Evolutionary conservation across 2,113 vertebrate genomes (phyloP).

Genomic region (Pseudopodoces humilis): DNA sequence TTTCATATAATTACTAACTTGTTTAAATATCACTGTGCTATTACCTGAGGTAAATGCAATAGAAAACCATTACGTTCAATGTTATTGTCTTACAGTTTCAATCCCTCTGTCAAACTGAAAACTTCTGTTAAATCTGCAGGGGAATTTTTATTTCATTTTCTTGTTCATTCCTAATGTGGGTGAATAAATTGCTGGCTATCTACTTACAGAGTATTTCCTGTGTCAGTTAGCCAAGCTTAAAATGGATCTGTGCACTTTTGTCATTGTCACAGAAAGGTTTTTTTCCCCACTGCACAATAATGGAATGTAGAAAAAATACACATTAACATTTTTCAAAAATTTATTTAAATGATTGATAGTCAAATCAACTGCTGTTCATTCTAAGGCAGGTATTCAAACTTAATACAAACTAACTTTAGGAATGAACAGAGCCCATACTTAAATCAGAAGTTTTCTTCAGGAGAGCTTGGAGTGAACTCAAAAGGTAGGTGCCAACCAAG

Average conservation of each 20-base stretch:
- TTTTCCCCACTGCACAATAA: neutral
- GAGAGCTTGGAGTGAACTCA: neutral
- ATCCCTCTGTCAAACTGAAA: neutral
- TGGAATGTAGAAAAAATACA: neutral
- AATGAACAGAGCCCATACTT: neutral
- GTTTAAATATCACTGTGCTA: constrained; percentile 46
- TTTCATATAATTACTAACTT: constrained; percentile 48
- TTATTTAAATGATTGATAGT: neutral
- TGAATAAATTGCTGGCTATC: constrained; percentile 23
- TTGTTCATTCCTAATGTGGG: constrained; percentile 2
- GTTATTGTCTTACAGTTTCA: constrained; percentile 4
- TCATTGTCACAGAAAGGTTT: neutral
- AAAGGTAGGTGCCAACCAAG: neutral
- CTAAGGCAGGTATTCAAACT: neutral
- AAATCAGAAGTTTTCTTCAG: neutral
- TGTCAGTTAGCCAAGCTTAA: neutral
- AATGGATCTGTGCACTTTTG: neutral
- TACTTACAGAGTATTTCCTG: neutral
- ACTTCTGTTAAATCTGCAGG: neutral
- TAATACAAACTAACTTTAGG: neutral
- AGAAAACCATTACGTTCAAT: constrained; percentile 46
- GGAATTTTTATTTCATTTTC: constrained; percentile 31
- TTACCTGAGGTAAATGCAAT: constrained; percentile 45
- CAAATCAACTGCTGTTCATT: neutral
- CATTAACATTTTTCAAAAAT: neutral